Evolutionary conservation across 2,797 vertebrate species (phyloP), one percentile per base, ranked within the genome.

Genomic region (Cuculus canorus): DNA sequence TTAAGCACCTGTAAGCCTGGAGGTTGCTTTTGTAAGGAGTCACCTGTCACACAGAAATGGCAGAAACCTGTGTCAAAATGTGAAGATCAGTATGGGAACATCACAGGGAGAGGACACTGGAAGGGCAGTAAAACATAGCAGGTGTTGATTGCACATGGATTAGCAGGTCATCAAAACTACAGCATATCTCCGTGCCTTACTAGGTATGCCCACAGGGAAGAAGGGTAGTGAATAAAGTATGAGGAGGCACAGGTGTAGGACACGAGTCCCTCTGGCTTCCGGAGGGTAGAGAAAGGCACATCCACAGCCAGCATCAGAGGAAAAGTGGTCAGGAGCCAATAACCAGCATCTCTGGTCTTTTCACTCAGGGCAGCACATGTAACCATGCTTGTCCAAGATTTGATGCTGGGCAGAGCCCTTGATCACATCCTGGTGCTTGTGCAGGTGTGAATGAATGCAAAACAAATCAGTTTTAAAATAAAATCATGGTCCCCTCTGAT

Each of bases 161-260:
- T 7, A 69, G 41, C 43, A 39, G 28, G n/a, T 47, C 56, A n/a
- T 35, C 60, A 52, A 47, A 52, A 32, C 10, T 15, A 35, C 35
- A 21, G 28, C 19, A 48, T 10, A 6, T 30, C 47, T 11, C 7
- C 0, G 0, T 25, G 37, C 32, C 3, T 30, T 65, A 30, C 37
- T 39, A 14, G 60, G 30, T 7, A 7, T 37, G 43, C 13, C 39
- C 43, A 24, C 0, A 1, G 50, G 25, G 15, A 52, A 14, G 17
- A 53, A 30, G 22, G 37, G 28, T 37, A 41, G 28, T 5, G 43
- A 52, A 23, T 21, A 24, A 65, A 71, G 25, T 16, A 39, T 23
- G 3, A 14, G 32, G 41, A 60, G 50, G 32, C 10, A 64, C 24
- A 24, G 43, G 8, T 50, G 41, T 5, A 6, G 82, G 76, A 47